Evolutionary conservation across 2,113 vertebrate genomes (phyloP).

Genomic region (Plecotus auritus): DNA sequence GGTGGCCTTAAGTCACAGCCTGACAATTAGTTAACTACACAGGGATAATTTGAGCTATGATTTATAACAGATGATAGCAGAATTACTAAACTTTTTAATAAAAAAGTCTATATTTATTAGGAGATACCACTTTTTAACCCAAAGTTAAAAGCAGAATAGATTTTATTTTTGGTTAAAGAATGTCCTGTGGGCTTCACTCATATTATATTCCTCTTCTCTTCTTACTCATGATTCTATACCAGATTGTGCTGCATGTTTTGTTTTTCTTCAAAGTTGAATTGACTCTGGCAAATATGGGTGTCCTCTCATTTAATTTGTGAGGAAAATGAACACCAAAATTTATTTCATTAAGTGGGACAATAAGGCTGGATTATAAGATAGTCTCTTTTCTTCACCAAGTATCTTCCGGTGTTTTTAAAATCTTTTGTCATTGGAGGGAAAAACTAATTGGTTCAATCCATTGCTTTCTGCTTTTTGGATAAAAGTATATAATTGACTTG

Average conservation of each 20-base stretch:
- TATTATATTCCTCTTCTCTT: neutral
- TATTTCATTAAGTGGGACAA: neutral
- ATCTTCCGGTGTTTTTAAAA: neutral
- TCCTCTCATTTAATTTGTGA: neutral
- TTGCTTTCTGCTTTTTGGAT: neutral
- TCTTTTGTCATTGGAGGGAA: neutral
- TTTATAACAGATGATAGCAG: neutral
- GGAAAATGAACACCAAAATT: neutral
- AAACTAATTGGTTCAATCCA: neutral
- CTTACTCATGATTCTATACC: neutral
- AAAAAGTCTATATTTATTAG: neutral
- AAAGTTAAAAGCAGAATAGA: neutral
- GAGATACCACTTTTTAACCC: neutral
- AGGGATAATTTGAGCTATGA: neutral
- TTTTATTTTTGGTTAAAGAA: neutral
- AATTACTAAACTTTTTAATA: neutral
- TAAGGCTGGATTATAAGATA: neutral
- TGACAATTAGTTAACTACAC: neutral
- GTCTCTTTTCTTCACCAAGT: neutral
- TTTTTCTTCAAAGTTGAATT: neutral
- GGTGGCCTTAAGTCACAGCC: neutral
- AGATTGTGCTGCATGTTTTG: neutral
- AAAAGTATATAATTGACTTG: neutral
- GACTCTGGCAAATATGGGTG: neutral
- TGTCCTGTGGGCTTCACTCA: neutral